These are phyloP conservation scores for Aptenodytes forsteri DNA, from an alignment of 2,113 vertebrate genomes.

Conservation along the genomic window DNA sequence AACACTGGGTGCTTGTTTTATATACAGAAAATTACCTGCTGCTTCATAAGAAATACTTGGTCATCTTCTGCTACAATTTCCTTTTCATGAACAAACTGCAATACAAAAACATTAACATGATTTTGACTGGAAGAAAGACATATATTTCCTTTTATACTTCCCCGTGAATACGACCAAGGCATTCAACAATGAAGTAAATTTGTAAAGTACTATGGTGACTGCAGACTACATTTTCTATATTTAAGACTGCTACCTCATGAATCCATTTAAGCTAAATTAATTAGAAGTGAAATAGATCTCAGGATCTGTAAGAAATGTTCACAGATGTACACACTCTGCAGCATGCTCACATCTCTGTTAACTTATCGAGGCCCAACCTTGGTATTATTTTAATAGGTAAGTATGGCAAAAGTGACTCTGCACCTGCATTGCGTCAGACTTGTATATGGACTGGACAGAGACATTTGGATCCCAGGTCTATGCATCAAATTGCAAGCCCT, in stretches of 20 bases:
- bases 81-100: conserved; percentile 98
- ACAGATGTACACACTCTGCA: background rate
- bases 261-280: background rate
- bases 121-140: background rate
- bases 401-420: background rate
- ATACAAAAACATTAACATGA: conserved; percentile 11
- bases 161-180: background rate
- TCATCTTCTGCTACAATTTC: conserved; percentile 98
- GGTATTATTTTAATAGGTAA: background rate
- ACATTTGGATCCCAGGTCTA: background rate
- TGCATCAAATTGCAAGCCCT: accelerated
- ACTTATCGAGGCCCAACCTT: background rate
- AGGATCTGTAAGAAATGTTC: background rate
- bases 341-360: background rate
- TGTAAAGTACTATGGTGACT: background rate
- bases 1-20: background rate
- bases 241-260: background rate
- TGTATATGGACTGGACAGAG: background rate
- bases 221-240: background rate
- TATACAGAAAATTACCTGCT: conserved; percentile 82
- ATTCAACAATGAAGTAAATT: background rate
- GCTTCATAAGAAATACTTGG: conserved; percentile 96
- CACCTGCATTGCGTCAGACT: background rate
- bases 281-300: background rate
- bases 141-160: background rate